Percentiles rank a stretch among this genome's conserved stretches.
Conservation (phyloP, 2,797 vertebrate genomes). For the Chrosomus eos region DNA sequence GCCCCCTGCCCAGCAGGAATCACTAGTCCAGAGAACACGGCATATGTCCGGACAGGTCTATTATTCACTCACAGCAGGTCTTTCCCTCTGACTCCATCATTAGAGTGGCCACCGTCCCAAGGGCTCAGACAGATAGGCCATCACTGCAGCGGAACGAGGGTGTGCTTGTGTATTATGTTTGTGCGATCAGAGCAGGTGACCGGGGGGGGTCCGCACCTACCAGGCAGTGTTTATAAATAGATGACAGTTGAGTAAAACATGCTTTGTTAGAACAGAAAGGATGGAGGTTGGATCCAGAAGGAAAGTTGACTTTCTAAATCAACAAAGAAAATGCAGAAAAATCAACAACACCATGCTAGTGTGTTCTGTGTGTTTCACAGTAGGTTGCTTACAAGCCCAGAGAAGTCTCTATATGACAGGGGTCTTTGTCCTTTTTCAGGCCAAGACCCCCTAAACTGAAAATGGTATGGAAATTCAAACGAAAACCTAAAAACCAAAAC, state of each 20-base stretch:
- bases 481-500: not conserved
- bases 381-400: not conserved
- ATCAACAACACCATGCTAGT: too few relatives aligned
- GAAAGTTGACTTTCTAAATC: not conserved
- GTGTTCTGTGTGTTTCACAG: not conserved
- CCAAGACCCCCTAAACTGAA: too few relatives aligned
- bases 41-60: constrained; percentile 40
- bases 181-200: constrained; percentile 12
- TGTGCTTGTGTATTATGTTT: constrained; percentile 20
- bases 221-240: constrained; percentile 42
- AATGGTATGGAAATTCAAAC: not conserved
- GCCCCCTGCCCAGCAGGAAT: constrained; percentile 5
- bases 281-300: not conserved
- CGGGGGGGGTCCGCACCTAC: constrained; percentile 22
- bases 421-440: not conserved
- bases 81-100: constrained; percentile 45
- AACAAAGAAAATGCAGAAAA: not conserved
- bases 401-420: not conserved
- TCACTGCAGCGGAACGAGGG: constrained; percentile 30
- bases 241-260: constrained; percentile 44
- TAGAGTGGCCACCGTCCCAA: constrained; percentile 41
- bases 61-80: constrained; percentile 49
- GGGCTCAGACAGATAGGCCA: constrained; percentile 40
- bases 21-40: constrained; percentile 15
- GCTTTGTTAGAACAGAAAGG: constrained; percentile 10